Conservation (phyloP, 2,888 invertebrate genomes). For the Holacanthella duospinosa region DNA sequence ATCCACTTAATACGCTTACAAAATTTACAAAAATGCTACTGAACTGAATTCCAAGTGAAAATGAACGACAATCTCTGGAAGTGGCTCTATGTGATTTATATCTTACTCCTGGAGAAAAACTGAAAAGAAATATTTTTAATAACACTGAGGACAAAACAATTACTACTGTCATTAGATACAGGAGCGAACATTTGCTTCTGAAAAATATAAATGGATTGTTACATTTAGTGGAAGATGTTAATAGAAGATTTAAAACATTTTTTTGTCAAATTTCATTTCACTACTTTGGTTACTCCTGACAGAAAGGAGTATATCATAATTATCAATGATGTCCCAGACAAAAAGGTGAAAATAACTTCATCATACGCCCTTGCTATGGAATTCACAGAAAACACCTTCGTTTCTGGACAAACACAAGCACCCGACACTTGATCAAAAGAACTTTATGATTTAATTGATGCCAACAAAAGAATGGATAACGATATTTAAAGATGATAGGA, state of each 20-base stretch:
- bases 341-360: not conserved
- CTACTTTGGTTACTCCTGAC: not conserved
- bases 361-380: not conserved
- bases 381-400: not conserved
- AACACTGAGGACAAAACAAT: not conserved
- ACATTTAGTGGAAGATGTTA: not conserved
- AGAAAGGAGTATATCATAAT: not conserved
- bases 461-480: not conserved
- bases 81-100: not conserved
- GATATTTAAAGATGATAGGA: not conserved
- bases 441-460: not conserved
- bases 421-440: not conserved
- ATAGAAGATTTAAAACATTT: not conserved
- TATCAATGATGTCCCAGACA: not conserved
- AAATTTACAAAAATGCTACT: not conserved
- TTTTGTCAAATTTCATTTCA: not conserved
- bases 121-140: not conserved
- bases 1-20: not conserved
- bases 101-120: not conserved
- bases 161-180: not conserved
- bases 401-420: not conserved
- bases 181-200: not conserved
- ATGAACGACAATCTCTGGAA: not conserved
- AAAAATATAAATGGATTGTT: not conserved
- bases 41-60: not conserved